Evolutionary conservation across 2,888 invertebrate species (phyloP).

Genomic region (Eubasilissa splendida): DNA sequence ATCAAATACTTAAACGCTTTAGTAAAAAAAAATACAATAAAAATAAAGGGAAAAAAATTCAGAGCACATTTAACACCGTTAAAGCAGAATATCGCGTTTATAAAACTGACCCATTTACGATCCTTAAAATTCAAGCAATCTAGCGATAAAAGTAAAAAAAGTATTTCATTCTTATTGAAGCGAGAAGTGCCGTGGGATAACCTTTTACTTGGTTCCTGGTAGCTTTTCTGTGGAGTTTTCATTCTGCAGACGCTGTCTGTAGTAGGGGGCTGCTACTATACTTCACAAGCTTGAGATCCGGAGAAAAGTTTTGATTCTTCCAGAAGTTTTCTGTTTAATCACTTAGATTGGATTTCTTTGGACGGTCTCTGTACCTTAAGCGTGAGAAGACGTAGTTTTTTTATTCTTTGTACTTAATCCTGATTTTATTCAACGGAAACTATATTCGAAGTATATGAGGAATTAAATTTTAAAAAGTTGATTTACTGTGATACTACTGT

Average conservation of each 20-base stretch:
- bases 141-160: no score
- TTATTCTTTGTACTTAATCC: background rate
- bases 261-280: constrained; percentile 25
- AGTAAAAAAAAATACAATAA: no score
- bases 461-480: no score
- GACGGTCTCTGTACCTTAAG: constrained; percentile 21
- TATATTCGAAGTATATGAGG: background rate
- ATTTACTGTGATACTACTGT: no score
- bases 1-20: no score
- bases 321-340: constrained; percentile 56
- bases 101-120: no score
- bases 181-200: background rate
- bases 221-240: background rate
- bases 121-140: no score
- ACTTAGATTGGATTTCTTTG: constrained; percentile 56
- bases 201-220: background rate
- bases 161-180: background rate
- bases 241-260: background rate
- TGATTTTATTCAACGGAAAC: no score
- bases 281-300: constrained; percentile 29
- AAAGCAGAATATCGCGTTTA: no score
- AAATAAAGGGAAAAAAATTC: no score
- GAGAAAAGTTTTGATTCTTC: constrained; percentile 56
- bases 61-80: no score
- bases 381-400: background rate